phyloP scores from a whole-genome alignment of 1,140 invertebrate species.

The Periplaneta americana region DNA sequence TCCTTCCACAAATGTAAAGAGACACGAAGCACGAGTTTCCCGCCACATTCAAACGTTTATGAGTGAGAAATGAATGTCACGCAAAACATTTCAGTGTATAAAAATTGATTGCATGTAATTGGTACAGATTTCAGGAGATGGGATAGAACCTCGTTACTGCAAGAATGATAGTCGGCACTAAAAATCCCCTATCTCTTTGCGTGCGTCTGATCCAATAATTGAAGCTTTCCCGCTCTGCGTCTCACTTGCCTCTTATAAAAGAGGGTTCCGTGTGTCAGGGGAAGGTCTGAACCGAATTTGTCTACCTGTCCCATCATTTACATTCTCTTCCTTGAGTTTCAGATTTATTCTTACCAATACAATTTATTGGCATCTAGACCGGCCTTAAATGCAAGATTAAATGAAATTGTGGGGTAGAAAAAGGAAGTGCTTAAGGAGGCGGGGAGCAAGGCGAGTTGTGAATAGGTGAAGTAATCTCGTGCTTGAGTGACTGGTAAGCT shows the following conservation, averaged over 20 bases:
- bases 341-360: constrained; percentile 14
- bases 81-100: too few relatives aligned
- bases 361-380: constrained; percentile 17
- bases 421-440: neutral
- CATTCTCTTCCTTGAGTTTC: neutral
- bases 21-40: too few relatives aligned
- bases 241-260: neutral
- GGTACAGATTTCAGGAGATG: neutral
- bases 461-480: neutral
- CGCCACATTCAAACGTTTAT: too few relatives aligned
- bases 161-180: neutral
- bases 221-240: neutral
- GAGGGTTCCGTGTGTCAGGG: neutral
- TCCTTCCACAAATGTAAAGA: too few relatives aligned
- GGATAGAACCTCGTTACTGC: neutral
- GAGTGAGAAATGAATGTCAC: too few relatives aligned
- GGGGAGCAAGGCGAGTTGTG: neutral
- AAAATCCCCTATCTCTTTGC: neutral
- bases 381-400: constrained; percentile 18
- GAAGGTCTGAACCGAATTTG: neutral
- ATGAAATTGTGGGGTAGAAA: constrained; percentile 5
- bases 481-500: neutral
- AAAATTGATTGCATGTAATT: neutral
- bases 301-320: neutral
- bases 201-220: constrained; percentile 1